These are phyloP conservation scores for Baccha elongata DNA, from an alignment of 2,888 invertebrate genomes.

Conservation along the genomic window DNA sequence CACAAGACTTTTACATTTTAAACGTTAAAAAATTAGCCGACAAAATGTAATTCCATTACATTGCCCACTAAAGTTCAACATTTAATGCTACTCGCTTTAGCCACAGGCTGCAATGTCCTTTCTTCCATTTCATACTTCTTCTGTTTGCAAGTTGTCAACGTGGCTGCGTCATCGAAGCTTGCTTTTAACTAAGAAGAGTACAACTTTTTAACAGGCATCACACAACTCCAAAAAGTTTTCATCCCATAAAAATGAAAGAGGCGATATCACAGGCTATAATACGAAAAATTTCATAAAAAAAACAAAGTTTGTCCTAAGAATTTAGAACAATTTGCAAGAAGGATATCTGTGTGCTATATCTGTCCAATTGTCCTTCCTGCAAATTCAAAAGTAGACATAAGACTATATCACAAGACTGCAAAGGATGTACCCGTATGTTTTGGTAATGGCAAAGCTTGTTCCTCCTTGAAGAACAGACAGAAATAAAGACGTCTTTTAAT, in stretches of 20 bases:
- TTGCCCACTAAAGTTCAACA: conserved; percentile 48
- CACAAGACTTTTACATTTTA: conserved; percentile 54
- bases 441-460: conserved; percentile 58
- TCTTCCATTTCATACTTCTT: not conserved
- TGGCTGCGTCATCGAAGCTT: conserved; percentile 3
- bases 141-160: conserved; percentile 24
- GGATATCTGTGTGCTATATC: conserved; percentile 54
- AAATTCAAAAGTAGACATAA: conserved; percentile 23
- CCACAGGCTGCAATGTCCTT: conserved; percentile 20
- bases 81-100: not conserved
- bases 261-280: not conserved
- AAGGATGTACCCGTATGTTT: conserved; percentile 60
- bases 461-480: not conserved
- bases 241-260: conserved; percentile 42
- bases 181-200: conserved; percentile 11
- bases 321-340: conserved; percentile 66
- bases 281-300: conserved; percentile 43
- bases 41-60: conserved; percentile 71
- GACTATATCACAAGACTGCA: conserved; percentile 9
- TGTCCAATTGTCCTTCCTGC: conserved; percentile 66
- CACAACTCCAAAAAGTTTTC: conserved; percentile 57
- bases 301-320: conserved; percentile 63
- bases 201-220: conserved; percentile 52
- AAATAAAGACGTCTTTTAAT: conserved; percentile 31
- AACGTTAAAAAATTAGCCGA: conserved; percentile 69